These are phyloP conservation scores for Alloscopus bannaensis DNA, from an alignment of 2,888 invertebrate genomes.

Conservation along the genomic window DNA sequence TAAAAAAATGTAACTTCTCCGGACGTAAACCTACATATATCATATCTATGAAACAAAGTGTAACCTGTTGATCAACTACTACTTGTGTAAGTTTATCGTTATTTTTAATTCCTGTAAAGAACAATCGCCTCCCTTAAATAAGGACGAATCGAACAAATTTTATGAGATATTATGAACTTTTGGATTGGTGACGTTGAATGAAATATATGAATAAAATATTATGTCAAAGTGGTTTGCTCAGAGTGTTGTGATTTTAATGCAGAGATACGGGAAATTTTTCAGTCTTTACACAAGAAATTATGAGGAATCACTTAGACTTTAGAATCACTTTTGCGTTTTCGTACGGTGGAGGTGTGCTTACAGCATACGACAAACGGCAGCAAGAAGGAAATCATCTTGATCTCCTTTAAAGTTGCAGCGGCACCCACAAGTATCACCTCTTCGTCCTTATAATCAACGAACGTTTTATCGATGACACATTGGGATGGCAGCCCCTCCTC, in stretches of 20 bases:
- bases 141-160: conserved; percentile 36
- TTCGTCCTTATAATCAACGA: not conserved
- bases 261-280: no score
- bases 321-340: not conserved
- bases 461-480: conserved; percentile 17
- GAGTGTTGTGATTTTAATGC: no score
- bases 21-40: not conserved
- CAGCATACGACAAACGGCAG: not conserved
- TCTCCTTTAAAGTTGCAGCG: not conserved
- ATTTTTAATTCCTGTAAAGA: conserved; percentile 33
- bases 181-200: conserved; percentile 7
- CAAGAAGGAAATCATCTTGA: no score
- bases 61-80: conserved; percentile 40
- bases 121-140: conserved; percentile 36
- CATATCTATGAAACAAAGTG: not conserved
- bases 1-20: conserved; percentile 29
- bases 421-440: not conserved
- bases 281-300: no score
- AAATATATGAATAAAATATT: conserved; percentile 5
- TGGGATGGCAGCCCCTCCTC: conserved; percentile 34
- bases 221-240: no score
- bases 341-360: not conserved
- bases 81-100: conserved; percentile 16
- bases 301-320: not conserved
- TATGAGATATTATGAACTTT: conserved; percentile 24